A percentile compares a stretch with the other conserved stretches of the same genome.
Conservation (phyloP, 2,797 vertebrate species). For the Brachyalestes nurse region DNA sequence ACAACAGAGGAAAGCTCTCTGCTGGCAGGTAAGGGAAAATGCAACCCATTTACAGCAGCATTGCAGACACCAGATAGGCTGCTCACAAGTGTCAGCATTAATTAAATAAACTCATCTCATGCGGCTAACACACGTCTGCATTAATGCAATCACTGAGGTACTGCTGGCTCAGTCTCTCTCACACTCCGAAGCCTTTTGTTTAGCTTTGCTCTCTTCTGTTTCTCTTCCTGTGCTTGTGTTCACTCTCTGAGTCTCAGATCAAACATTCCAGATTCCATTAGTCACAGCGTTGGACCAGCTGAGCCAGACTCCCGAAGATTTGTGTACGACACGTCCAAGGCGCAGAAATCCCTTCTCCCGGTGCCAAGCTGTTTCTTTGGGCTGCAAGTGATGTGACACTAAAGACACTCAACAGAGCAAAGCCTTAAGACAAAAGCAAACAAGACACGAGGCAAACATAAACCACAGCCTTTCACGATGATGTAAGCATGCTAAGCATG, state of each 20-base stretch:
- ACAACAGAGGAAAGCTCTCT: background rate
- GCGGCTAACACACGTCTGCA: conserved; percentile 26
- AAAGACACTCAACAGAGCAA: conserved; percentile 29
- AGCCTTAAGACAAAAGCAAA: conserved; percentile 35
- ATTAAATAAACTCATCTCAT: conserved; percentile 44
- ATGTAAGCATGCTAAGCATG: background rate
- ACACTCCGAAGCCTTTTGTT: conserved; percentile 54
- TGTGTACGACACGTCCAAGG: conserved; percentile 32
- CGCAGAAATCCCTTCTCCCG: conserved; percentile 25
- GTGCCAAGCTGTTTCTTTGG: conserved; percentile 16
- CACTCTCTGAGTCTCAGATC: conserved; percentile 28
- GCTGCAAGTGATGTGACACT: conserved; percentile 30
- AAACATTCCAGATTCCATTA: conserved; percentile 45
- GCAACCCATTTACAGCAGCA: conserved; percentile 18
- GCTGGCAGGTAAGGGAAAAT: background rate
- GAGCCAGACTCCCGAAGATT: conserved; percentile 34
- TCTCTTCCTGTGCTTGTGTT: conserved; percentile 24
- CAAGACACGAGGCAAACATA: conserved; percentile 23
- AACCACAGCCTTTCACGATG: conserved; percentile 13
- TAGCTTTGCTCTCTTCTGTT: conserved; percentile 42
- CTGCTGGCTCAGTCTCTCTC: conserved; percentile 43
- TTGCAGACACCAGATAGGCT: conserved; percentile 22
- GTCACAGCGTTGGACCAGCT: conserved; percentile 46
- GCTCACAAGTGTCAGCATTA: conserved; percentile 29
- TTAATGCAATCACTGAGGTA: conserved; percentile 2